Evolutionary conservation across 2,113 vertebrate species (phyloP), one percentile per base, ranked within the genome.

Genomic region (Myiozetetes cayanensis): DNA sequence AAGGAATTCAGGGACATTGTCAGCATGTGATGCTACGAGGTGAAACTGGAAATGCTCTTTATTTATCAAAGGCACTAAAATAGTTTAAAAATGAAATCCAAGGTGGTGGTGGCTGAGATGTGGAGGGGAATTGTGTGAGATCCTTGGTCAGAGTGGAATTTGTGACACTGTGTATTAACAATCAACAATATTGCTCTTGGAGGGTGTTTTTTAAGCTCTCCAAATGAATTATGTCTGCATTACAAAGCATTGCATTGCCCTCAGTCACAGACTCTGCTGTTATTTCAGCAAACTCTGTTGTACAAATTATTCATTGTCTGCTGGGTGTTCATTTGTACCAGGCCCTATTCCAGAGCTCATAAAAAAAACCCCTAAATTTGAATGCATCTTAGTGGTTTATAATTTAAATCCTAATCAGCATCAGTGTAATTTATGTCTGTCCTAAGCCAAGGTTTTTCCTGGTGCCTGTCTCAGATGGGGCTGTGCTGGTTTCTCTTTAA

Each of bases 171-270:
- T 39, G 7, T 56, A 7, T 63, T 37, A 41, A 14, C 28, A 89
- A 90, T 33, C 21, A 59, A 6, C 31, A 53, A 3, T 56, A 41
- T 6, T 18, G 14, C 16, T 53, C 39, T 44, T 44, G 44, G 7
- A 3, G 9, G 37, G 35, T 44, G 56, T 53, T 62, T 62, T 55
- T 50, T 33, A 25, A 67, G 24, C 22, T 21, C 20, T 8, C 23
- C 41, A 30, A 8, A 17, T 43, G 28, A 39, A 39, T 22, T 24
- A 18, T 8, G 28, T 11, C 24, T 24, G 33, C 21, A 18, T 73
- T 28, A 8, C 18, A 70, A 72, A 46, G 6, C 75, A 43, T 23
- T 0, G 0, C 0, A 0, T 30, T 12, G n/a, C 14, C 28, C 37
- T 35, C 79, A 27, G 49, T 30, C 41, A 5, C 33, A 43, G 67